A percentile compares a stretch with the other conserved stretches of the same genome.
phyloP scores from a whole-genome alignment of 2,113 vertebrate species.

The Pteruthius melanotis region DNA sequence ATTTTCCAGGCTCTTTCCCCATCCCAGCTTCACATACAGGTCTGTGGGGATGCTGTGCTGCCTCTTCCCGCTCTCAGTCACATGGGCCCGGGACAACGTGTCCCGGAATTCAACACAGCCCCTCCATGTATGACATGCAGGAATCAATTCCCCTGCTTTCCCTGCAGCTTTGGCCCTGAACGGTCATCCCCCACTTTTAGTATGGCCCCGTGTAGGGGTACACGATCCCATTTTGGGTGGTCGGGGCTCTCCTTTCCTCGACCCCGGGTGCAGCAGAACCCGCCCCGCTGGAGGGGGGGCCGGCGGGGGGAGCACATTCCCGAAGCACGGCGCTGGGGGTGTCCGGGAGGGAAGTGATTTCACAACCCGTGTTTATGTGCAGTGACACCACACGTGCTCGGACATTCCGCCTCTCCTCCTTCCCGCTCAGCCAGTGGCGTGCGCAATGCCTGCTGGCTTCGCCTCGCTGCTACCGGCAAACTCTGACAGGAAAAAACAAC shows the following conservation, averaged over 20 bases:
- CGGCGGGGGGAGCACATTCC: fast-evolving
- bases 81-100: fast-evolving
- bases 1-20: neutral
- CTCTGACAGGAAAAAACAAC: neutral
- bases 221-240: neutral
- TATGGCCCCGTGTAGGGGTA: fast-evolving
- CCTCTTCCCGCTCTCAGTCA: neutral
- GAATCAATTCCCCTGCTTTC: neutral
- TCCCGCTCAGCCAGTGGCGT: neutral
- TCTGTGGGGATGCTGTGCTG: neutral
- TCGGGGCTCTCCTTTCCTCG: neutral
- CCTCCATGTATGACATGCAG: fast-evolving
- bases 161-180: neutral
- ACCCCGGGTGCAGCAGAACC: neutral
- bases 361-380: neutral
- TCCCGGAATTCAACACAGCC: neutral
- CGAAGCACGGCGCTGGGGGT: fast-evolving
- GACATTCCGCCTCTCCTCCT: neutral
- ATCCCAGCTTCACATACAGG: fast-evolving
- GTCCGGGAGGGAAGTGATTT: neutral
- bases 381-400: neutral
- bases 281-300: fast-evolving
- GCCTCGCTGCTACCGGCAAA: neutral
- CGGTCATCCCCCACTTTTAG: fast-evolving
- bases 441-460: neutral